These are phyloP conservation scores for Agonopterix subpropinquella DNA, from an alignment of 2,888 invertebrate genomes.

Conservation along the genomic window DNA sequence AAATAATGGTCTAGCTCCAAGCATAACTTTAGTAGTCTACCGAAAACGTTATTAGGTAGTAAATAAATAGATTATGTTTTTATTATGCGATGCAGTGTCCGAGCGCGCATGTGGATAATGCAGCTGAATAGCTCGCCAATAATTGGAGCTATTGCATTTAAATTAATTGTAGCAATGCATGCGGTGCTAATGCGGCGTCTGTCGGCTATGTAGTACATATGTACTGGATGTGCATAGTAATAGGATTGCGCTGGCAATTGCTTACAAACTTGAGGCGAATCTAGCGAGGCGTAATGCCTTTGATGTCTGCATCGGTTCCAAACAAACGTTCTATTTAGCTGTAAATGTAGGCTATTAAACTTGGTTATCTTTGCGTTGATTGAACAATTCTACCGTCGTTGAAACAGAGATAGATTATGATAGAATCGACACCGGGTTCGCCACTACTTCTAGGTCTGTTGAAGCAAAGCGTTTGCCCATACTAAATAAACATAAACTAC, in stretches of 20 bases:
- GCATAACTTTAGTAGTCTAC: slow-evolving; percentile 5
- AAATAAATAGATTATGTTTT: slow-evolving; percentile 12
- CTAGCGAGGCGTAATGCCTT: slow-evolving; percentile 53
- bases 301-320: slow-evolving; percentile 31
- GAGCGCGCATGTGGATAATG: slow-evolving; percentile 22
- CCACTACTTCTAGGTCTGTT: too few relatives aligned
- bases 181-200: slow-evolving; percentile 46
- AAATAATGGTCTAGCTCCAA: slow-evolving; percentile 16
- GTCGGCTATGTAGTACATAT: slow-evolving; percentile 32
- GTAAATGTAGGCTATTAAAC: too few relatives aligned
- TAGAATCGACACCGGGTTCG: too few relatives aligned
- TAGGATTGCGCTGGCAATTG: slow-evolving; percentile 52
- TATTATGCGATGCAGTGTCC: neutral
- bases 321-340: neutral
- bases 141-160: slow-evolving; percentile 67
- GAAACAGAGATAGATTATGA: too few relatives aligned
- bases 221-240: slow-evolving; percentile 48
- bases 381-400: too few relatives aligned
- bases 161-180: slow-evolving; percentile 63
- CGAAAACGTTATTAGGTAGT: slow-evolving; percentile 6
- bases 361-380: too few relatives aligned
- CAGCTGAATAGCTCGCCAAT: slow-evolving; percentile 47
- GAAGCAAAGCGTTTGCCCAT: too few relatives aligned
- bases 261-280: slow-evolving; percentile 58
- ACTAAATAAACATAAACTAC: too few relatives aligned